Evolutionary conservation across 2,113 vertebrate species (phyloP).

Genomic region (Vanacampus margaritifer): DNA sequence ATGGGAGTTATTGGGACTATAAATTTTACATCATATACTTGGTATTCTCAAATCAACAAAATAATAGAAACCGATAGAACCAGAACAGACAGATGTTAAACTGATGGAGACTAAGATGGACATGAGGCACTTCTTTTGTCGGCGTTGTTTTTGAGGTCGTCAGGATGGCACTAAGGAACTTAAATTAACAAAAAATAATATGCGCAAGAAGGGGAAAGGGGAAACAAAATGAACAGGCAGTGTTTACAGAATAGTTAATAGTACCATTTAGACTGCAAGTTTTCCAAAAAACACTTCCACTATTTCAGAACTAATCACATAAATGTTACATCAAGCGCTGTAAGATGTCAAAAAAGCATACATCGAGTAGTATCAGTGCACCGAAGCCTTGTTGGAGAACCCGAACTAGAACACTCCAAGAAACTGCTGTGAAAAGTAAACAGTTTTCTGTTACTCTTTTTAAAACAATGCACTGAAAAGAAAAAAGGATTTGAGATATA

Average conservation of each 20-base stretch:
- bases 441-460: conserved; percentile 30
- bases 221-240: conserved; percentile 69
- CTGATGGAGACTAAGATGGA: conserved; percentile 84
- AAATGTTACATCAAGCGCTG: conserved; percentile 78
- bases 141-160: conserved; percentile 71
- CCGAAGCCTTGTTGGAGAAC: conserved; percentile 74
- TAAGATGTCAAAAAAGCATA: conserved; percentile 69
- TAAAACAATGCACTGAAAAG: conserved; percentile 72
- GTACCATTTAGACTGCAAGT: conserved; percentile 79
- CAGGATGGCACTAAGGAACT: conserved; percentile 72
- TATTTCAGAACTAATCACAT: conserved; percentile 74
- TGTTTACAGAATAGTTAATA: conserved; percentile 78
- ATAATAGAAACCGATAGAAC: conserved; percentile 74
- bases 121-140: conserved; percentile 88
- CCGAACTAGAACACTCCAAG: conserved; percentile 69
- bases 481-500: neutral
- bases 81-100: conserved; percentile 79
- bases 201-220: conserved; percentile 53
- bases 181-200: conserved; percentile 30
- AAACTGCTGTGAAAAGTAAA: conserved; percentile 74
- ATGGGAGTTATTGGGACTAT: conserved; percentile 86
- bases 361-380: conserved; percentile 74
- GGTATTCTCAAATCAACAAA: conserved; percentile 75
- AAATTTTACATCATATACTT: conserved; percentile 85
- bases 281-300: conserved; percentile 73